A percentile compares a stretch with the other conserved stretches of the same genome.
phyloP scores from a whole-genome alignment of 37 sponge, comb jelly and placozoan genomes.

The Aphrocallistes beatrix region DNA sequence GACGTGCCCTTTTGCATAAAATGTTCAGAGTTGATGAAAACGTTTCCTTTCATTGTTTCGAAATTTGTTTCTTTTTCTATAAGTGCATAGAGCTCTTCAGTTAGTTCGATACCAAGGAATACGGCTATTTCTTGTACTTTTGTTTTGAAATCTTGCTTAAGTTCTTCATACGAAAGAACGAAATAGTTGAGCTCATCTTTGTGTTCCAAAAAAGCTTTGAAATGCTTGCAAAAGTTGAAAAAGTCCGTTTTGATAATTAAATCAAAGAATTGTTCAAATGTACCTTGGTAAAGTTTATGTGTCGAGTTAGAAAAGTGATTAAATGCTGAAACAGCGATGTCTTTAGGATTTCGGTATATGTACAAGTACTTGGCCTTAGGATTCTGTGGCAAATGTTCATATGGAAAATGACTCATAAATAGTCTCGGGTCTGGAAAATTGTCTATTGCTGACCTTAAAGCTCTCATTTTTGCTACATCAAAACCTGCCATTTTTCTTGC shows the following conservation, averaged over 20 bases:
- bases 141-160: not conserved
- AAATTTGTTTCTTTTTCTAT: not conserved
- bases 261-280: not conserved
- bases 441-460: not conserved
- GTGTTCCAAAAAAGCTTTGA: not conserved
- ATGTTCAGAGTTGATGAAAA: not conserved
- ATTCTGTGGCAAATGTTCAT: not conserved
- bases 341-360: conserved; percentile 3
- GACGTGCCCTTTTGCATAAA: not conserved
- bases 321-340: not conserved
- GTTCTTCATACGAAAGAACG: not conserved
- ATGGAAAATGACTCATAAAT: not conserved
- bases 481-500: not conserved
- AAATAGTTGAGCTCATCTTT: not conserved
- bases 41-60: not conserved
- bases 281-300: not conserved
- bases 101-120: not conserved
- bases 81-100: not conserved
- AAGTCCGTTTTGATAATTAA: not conserved
- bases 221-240: not conserved
- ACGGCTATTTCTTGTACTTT: not conserved
- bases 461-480: not conserved
- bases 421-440: not conserved
- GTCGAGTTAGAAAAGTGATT: not conserved
- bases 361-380: not conserved